A percentile compares a stretch with the other conserved stretches of the same genome.
Conservation (phyloP, 2,113 vertebrate species). For the Melanerpes formicivorus region DNA sequence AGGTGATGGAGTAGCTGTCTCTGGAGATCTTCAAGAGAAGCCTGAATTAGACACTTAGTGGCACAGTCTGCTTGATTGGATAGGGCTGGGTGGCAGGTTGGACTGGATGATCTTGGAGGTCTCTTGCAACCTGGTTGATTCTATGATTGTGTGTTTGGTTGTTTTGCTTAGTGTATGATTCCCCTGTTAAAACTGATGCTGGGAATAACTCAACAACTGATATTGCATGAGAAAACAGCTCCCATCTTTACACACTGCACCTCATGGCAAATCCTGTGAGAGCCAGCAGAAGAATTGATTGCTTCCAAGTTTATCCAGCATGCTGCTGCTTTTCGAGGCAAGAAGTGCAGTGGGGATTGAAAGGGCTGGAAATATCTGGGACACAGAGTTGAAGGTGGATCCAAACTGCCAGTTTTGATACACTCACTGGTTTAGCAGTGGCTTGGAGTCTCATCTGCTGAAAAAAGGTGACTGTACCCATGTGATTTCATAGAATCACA, state of each 20-base stretch:
- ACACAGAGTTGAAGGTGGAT: neutral
- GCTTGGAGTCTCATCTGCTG: neutral
- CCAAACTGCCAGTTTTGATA: neutral
- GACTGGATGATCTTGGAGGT: no score
- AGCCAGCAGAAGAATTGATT: neutral
- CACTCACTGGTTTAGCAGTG: neutral
- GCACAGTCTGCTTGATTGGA: no score
- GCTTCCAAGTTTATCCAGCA: neutral
- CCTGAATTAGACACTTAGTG: no score
- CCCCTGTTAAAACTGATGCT: neutral
- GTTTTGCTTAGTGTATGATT: neutral
- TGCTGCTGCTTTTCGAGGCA: neutral
- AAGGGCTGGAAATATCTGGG: neutral
- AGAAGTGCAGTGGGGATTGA: neutral
- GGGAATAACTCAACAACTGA: neutral
- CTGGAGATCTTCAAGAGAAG: no score
- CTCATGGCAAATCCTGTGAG: neutral
- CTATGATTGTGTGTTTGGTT: neutral
- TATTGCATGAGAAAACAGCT: neutral
- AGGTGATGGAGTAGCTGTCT: no score
- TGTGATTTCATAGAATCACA: neutral
- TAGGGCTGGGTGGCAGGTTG: no score
- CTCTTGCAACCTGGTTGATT: no score
- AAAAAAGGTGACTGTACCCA: neutral
- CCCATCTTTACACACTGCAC: neutral